These are phyloP conservation scores for Chloroclysta siterata DNA, from an alignment of 2,888 invertebrate genomes.

Conservation along the genomic window DNA sequence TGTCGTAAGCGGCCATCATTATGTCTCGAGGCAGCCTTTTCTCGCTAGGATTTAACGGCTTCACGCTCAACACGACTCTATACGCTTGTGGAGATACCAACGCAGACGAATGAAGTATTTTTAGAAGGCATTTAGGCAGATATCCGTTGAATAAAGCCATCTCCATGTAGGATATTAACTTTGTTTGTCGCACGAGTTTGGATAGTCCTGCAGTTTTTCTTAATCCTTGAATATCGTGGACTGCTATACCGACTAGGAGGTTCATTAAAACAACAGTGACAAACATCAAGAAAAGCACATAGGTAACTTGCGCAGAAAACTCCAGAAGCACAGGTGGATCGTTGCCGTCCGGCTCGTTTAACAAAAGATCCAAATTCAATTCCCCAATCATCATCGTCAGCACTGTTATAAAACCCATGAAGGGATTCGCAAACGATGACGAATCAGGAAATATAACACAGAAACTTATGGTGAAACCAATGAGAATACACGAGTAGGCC, in stretches of 20 bases:
- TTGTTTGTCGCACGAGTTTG: slow-evolving; percentile 93
- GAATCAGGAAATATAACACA: slow-evolving; percentile 94
- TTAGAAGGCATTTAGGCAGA: slow-evolving; percentile 89
- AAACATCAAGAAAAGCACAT: slow-evolving; percentile 91
- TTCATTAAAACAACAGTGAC: slow-evolving; percentile 95
- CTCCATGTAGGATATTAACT: slow-evolving; percentile 94
- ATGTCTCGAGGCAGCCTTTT: slow-evolving; percentile 92
- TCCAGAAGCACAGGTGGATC: slow-evolving; percentile 91
- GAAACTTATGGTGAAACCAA: slow-evolving; percentile 94
- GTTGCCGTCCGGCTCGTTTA: slow-evolving; percentile 91
- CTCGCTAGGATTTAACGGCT: slow-evolving; percentile 93
- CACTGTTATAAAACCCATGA: slow-evolving; percentile 93
- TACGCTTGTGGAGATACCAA: slow-evolving; percentile 93
- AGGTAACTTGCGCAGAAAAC: slow-evolving; percentile 92
- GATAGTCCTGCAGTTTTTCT: slow-evolving; percentile 94
- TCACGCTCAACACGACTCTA: slow-evolving; percentile 92
- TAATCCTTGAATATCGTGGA: slow-evolving; percentile 94
- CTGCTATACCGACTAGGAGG: slow-evolving; percentile 93
- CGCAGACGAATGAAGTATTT: slow-evolving; percentile 91
- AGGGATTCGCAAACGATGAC: slow-evolving; percentile 92
- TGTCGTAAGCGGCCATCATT: slow-evolving; percentile 91
- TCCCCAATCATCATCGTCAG: slow-evolving; percentile 96
- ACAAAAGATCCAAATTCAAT: slow-evolving; percentile 89
- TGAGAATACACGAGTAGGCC: slow-evolving; percentile 93
- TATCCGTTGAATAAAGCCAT: slow-evolving; percentile 92